Conservation (phyloP, 2,113 vertebrate genomes). For the Asarcornis scutulata region DNA sequence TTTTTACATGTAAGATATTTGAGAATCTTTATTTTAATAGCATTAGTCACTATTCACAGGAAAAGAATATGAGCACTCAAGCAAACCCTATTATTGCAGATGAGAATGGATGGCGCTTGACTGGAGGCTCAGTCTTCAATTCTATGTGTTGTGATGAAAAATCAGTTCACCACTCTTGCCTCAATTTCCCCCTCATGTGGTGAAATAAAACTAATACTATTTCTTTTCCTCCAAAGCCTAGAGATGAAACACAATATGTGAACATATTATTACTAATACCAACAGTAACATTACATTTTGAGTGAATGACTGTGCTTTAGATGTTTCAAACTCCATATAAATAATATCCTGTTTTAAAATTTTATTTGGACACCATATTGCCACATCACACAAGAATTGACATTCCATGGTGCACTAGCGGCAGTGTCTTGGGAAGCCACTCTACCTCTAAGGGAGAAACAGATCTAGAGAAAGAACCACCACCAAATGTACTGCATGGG, state of each 20-base stretch:
- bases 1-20: background rate
- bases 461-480: background rate
- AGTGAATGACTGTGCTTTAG: background rate
- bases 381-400: background rate
- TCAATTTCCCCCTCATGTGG: background rate
- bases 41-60: background rate
- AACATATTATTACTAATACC: background rate
- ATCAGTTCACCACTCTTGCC: background rate
- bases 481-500: background rate
- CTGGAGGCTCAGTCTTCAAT: background rate
- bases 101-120: background rate
- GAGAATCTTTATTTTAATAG: background rate
- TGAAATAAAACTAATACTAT: background rate
- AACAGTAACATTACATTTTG: background rate
- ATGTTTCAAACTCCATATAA: background rate
- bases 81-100: background rate
- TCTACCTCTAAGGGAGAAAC: background rate
- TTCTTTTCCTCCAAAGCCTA: background rate
- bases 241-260: background rate
- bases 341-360: rapidly evolving
- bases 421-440: background rate
- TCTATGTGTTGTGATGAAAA: background rate
- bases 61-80: background rate
- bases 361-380: background rate
- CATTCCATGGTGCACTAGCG: background rate